Percentiles rank a stretch among this genome's conserved stretches.
These are phyloP conservation scores for Emydocephalus ijimae DNA, from an alignment of 2,113 vertebrate genomes.

Conservation along the genomic window DNA sequence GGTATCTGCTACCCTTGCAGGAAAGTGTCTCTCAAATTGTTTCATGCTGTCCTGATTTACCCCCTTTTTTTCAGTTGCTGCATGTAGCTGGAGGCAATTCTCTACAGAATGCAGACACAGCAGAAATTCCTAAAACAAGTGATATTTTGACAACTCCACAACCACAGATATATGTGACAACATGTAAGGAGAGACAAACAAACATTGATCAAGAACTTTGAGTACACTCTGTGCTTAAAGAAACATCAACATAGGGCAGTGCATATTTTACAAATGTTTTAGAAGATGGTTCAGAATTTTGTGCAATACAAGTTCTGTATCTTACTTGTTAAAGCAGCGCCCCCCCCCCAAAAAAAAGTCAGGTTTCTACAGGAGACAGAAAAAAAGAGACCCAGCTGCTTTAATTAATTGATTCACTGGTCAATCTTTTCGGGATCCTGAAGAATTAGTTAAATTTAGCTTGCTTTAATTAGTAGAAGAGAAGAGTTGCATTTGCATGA, in stretches of 20 bases:
- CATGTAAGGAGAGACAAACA: conserved; percentile 11
- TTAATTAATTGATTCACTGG: not conserved
- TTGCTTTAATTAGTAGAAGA: not conserved
- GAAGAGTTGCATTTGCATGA: not conserved
- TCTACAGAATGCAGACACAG: conserved; percentile 19
- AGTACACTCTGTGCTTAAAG: not conserved
- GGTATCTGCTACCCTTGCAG: conserved; percentile 62
- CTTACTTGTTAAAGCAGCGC: not conserved
- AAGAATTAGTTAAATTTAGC: not conserved
- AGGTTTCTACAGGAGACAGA: not conserved
- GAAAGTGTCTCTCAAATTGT: conserved; percentile 51
- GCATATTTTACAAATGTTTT: not conserved
- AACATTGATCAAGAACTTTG: not conserved
- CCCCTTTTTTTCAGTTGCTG: conserved; percentile 47
- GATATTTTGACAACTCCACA: conserved; percentile 3
- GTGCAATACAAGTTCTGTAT: not conserved
- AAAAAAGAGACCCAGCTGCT: not conserved
- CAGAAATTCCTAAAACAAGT: not conserved
- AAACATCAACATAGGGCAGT: not conserved
- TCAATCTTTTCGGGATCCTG: not conserved
- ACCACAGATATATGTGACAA: conserved; percentile 4
- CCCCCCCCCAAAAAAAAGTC: not conserved
- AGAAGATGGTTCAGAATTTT: not conserved
- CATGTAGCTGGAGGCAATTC: conserved; percentile 30
- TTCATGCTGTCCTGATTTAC: conserved; percentile 52